Percentiles rank a stretch among this genome's conserved stretches.
Evolutionary conservation across 2,113 vertebrate genomes (phyloP).

Genomic region (Ploceus nigricollis): DNA sequence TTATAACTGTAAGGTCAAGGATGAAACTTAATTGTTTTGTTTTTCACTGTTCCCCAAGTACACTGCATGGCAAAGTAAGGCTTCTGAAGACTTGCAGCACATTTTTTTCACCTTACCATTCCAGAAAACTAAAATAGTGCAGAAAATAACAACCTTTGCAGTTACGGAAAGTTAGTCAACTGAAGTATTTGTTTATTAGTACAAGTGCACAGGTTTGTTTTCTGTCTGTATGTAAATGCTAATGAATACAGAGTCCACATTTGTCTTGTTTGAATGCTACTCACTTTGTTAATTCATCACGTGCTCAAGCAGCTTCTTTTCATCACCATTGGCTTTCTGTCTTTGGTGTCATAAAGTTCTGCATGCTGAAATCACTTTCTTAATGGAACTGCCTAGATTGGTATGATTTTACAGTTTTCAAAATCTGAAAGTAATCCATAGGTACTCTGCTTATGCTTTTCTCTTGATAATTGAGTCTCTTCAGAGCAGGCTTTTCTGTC

Average conservation of each 20-base stretch:
- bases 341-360: not conserved
- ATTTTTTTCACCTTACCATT: not conserved
- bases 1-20: not conserved
- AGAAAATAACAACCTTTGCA: not conserved
- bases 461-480: not conserved
- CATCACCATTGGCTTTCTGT: not conserved
- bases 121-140: not conserved
- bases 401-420: not conserved
- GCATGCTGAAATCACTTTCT: not conserved
- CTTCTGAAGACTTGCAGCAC: not conserved
- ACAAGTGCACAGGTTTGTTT: not conserved
- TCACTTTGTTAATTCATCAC: not conserved
- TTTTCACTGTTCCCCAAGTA: not conserved
- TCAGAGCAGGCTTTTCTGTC: not conserved
- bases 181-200: not conserved
- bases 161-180: not conserved
- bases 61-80: not conserved
- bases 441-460: not conserved
- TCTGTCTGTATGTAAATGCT: not conserved
- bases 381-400: not conserved
- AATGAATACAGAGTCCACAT: not conserved
- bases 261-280: not conserved
- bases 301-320: not conserved
- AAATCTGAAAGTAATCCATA: not conserved
- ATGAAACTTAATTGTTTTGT: not conserved